A percentile compares a stretch with the other conserved stretches of the same genome.
Conservation (phyloP, 2,113 vertebrate genomes). For the Tricholaema leucomelas region DNA sequence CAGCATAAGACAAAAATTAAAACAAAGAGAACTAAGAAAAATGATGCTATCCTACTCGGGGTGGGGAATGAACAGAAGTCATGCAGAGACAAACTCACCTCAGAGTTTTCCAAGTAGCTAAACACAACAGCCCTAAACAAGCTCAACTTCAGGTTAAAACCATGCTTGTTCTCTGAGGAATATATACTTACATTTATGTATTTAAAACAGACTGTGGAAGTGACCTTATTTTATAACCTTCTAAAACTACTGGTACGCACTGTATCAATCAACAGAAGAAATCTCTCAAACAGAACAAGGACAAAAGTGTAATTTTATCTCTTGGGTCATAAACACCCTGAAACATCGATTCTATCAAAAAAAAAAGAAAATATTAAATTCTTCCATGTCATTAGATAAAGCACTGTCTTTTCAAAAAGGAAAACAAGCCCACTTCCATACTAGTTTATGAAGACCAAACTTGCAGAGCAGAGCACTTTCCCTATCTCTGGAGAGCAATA, state of each 20-base stretch:
- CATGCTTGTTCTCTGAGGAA: neutral
- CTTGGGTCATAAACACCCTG: neutral
- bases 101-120: neutral
- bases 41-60: rapidly evolving
- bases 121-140: neutral
- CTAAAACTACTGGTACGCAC: neutral
- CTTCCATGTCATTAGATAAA: neutral
- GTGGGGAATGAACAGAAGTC: neutral
- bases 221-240: neutral
- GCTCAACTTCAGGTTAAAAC: neutral
- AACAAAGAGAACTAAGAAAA: neutral
- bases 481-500: neutral
- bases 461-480: neutral
- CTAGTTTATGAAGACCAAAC: neutral
- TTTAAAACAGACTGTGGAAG: neutral
- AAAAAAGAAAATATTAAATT: neutral
- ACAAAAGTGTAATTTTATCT: neutral
- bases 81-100: neutral
- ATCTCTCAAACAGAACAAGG: neutral
- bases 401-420: neutral
- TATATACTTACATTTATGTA: neutral
- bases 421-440: neutral
- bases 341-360: neutral
- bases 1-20: neutral
- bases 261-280: neutral